phyloP scores from a whole-genome alignment of 92 coral and sea anemone species.

The Heliopora coerulea region DNA sequence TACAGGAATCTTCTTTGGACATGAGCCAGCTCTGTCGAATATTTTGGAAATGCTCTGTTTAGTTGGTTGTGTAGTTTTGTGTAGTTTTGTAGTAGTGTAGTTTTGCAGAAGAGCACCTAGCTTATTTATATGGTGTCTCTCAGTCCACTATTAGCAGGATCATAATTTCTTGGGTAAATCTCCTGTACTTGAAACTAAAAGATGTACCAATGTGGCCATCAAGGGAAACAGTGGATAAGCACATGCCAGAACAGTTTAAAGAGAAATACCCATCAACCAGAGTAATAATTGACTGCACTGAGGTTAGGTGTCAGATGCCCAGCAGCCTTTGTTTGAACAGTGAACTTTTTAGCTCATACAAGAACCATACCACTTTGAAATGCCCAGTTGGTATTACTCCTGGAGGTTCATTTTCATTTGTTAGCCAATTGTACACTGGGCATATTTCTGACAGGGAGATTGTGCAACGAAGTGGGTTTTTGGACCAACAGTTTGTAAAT shows the following conservation, averaged over 20 bases:
- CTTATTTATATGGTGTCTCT: slow-evolving; percentile 53
- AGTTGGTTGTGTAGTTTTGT: too few relatives aligned
- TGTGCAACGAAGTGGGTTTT: slow-evolving; percentile 51
- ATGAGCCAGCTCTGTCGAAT: too few relatives aligned
- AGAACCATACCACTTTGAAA: slow-evolving; percentile 59
- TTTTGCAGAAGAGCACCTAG: slow-evolving; percentile 58
- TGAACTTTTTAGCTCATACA: slow-evolving; percentile 55
- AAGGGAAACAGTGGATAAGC: slow-evolving; percentile 47
- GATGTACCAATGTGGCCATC: slow-evolving; percentile 62
- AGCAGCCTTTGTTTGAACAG: slow-evolving; percentile 59
- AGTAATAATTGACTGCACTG: slow-evolving; percentile 67
- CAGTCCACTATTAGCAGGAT: slow-evolving; percentile 54
- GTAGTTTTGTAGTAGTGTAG: too few relatives aligned
- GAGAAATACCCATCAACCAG: slow-evolving; percentile 55
- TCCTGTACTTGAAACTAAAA: slow-evolving; percentile 49
- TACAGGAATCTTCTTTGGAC: too few relatives aligned
- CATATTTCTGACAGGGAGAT: slow-evolving; percentile 61
- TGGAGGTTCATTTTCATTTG: slow-evolving; percentile 56
- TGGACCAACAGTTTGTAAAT: slow-evolving; percentile 47
- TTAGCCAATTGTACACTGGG: slow-evolving; percentile 61
- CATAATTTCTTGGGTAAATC: slow-evolving; percentile 57
- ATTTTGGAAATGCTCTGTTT: too few relatives aligned
- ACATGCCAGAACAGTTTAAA: slow-evolving; percentile 63
- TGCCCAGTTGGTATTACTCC: slow-evolving; percentile 55
- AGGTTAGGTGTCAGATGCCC: slow-evolving; percentile 66